Percentiles rank a stretch among this genome's conserved stretches.
Evolutionary conservation across 2,888 invertebrate genomes (phyloP).

Genomic region (Drosophila prostipennis): DNA sequence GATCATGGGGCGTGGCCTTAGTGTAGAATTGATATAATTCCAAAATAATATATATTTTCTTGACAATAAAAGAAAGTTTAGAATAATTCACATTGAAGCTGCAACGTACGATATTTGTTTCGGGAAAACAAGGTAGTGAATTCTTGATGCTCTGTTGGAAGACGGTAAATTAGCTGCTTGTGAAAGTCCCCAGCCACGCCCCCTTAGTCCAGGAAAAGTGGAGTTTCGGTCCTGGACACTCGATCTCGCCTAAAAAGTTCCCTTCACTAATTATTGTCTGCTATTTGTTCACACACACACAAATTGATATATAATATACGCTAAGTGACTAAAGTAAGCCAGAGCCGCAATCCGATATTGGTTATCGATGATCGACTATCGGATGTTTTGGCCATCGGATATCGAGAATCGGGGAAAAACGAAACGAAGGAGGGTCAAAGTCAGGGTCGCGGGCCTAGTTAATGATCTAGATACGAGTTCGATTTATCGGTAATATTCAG

Average conservation of each 20-base stretch:
- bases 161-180: conserved; percentile 37
- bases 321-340: conserved; percentile 43
- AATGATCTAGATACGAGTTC: conserved; percentile 26
- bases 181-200: conserved; percentile 14
- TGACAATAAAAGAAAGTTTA: neutral
- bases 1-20: conserved; percentile 18
- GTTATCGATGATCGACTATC: conserved; percentile 5
- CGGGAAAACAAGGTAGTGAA: conserved; percentile 58
- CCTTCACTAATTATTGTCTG: conserved; percentile 81
- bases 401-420: conserved; percentile 22
- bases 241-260: conserved; percentile 24
- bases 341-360: conserved; percentile 17
- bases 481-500: conserved; percentile 48
- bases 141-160: conserved; percentile 29
- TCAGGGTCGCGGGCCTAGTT: conserved; percentile 14
- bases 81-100: conserved; percentile 2
- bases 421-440: conserved; percentile 35
- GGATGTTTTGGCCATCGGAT: conserved; percentile 1
- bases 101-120: conserved; percentile 3
- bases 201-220: neutral
- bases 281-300: conserved; percentile 72
- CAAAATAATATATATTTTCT: too few species aligned
- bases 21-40: neutral
- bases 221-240: conserved; percentile 4
- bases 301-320: conserved; percentile 41